Percentiles rank a stretch among this genome's conserved stretches.
Conservation (phyloP, 2,797 vertebrate species). For the Sebastes kiyomatsui region DNA sequence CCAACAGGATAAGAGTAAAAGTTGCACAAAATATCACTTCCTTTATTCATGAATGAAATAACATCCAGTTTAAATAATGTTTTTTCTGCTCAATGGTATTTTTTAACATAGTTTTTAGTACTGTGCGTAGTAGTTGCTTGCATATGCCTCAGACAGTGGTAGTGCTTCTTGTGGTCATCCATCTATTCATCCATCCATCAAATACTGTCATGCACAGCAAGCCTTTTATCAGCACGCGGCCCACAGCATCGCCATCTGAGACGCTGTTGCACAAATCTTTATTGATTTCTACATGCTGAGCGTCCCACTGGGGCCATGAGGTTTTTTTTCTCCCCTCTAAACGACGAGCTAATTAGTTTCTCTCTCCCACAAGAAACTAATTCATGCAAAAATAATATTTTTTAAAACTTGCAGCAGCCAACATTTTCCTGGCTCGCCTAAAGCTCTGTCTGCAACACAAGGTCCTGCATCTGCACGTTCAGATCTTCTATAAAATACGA, state of each 20-base stretch:
- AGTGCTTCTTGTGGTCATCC: slow-evolving; percentile 15
- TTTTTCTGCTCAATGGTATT: neutral
- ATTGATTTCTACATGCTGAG: slow-evolving; percentile 58
- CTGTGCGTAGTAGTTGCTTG: neutral
- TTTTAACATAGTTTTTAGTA: neutral
- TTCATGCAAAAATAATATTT: slow-evolving; percentile 31
- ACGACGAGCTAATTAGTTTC: slow-evolving; percentile 46
- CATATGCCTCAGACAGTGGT: neutral
- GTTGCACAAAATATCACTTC: neutral
- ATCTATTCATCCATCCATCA: slow-evolving; percentile 38
- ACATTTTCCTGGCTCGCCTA: slow-evolving; percentile 2
- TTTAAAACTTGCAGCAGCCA: neutral
- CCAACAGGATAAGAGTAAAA: neutral
- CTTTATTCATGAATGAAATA: neutral
- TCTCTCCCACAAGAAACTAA: slow-evolving; percentile 22
- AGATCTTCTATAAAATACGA: neutral
- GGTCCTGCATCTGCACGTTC: neutral
- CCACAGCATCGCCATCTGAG: slow-evolving; percentile 27
- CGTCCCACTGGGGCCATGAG: slow-evolving; percentile 1
- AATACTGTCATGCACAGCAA: slow-evolving; percentile 5
- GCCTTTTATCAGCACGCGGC: slow-evolving; percentile 45
- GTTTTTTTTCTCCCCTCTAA: slow-evolving; percentile 14
- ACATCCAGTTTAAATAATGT: neutral
- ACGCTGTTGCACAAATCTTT: slow-evolving; percentile 52
- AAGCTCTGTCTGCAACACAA: slow-evolving; percentile 21